Evolutionary conservation across 2,888 invertebrate genomes (phyloP).

Genomic region (Pyrgus malvae): DNA sequence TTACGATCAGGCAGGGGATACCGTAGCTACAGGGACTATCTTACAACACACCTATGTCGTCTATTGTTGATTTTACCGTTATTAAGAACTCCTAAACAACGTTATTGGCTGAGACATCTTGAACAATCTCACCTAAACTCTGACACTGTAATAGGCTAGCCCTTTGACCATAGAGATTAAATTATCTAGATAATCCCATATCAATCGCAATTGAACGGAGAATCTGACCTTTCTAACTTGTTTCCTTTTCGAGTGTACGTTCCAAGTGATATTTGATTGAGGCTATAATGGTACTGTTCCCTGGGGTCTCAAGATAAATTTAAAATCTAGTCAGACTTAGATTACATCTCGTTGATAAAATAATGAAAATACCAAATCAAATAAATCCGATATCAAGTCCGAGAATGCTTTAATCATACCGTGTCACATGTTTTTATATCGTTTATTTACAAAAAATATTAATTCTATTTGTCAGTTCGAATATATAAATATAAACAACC

Average conservation of each 20-base stretch:
- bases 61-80: background rate
- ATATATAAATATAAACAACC: background rate
- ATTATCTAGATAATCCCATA: slow-evolving; percentile 49
- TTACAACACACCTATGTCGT: too few relatives aligned
- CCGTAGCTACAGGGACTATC: too few relatives aligned
- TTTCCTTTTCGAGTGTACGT: slow-evolving; percentile 35
- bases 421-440: too few relatives aligned
- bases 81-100: background rate
- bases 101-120: background rate
- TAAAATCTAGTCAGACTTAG: too few relatives aligned
- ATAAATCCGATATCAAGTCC: too few relatives aligned
- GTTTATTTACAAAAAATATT: too few relatives aligned
- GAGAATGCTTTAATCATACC: too few relatives aligned
- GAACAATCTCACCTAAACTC: background rate
- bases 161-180: slow-evolving; percentile 40
- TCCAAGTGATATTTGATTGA: background rate
- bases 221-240: slow-evolving; percentile 57
- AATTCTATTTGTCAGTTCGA: background rate
- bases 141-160: background rate
- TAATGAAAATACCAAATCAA: too few relatives aligned
- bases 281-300: background rate
- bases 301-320: background rate
- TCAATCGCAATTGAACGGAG: slow-evolving; percentile 49
- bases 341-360: too few relatives aligned
- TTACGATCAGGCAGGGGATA: too few relatives aligned